Conservation (phyloP, 2,113 vertebrate genomes). For the Artemisiospiza belli region DNA sequence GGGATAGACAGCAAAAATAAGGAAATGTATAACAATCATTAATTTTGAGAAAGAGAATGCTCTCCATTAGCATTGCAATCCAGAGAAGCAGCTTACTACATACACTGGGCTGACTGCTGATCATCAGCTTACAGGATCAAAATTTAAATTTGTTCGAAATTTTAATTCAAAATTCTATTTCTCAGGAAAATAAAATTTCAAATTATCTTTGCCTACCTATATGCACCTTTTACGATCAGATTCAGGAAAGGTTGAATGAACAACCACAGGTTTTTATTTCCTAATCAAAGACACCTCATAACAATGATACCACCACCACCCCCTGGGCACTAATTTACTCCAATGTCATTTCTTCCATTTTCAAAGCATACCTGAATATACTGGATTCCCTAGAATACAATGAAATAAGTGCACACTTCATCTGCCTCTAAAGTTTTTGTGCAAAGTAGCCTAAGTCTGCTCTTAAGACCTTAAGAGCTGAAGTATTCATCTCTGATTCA, state of each 20-base stretch:
- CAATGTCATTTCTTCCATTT: not conserved
- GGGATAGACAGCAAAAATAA: not conserved
- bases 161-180: not conserved
- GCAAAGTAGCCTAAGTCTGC: not conserved
- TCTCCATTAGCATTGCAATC: not conserved
- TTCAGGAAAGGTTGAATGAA: not conserved
- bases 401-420: not conserved
- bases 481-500: not conserved
- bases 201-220: not conserved
- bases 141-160: not conserved
- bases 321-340: not conserved
- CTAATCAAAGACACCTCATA: not conserved
- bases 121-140: not conserved
- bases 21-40: not conserved
- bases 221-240: not conserved
- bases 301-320: not conserved
- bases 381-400: not conserved
- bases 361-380: not conserved
- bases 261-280: not conserved
- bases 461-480: not conserved
- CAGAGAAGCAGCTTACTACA: not conserved
- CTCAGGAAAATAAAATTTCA: not conserved
- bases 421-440: not conserved
- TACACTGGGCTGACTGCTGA: not conserved
- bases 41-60: not conserved